These are phyloP conservation scores for Xerus inauris DNA, from an alignment of 2,113 vertebrate species.

Conservation along the genomic window DNA sequence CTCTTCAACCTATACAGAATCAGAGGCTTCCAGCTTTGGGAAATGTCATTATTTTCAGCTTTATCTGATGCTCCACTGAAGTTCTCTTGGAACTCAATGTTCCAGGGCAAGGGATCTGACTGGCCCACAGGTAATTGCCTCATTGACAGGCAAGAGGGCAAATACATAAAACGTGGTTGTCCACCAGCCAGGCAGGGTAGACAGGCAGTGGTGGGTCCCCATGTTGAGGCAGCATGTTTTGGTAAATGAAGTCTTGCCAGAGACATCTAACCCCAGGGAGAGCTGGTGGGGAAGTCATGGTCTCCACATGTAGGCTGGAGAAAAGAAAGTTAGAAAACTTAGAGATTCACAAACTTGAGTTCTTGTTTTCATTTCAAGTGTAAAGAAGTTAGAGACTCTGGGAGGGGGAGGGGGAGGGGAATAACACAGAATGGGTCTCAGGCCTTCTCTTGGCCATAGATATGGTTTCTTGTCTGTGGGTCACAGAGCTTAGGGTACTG, in stretches of 20 bases:
- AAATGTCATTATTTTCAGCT: neutral
- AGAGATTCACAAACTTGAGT: neutral
- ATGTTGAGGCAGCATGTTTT: neutral
- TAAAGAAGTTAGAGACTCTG: neutral
- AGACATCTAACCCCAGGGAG: too few relatives aligned
- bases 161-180: neutral
- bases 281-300: neutral
- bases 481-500: neutral
- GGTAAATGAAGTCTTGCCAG: neutral
- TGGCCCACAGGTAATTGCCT: neutral
- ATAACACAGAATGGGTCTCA: neutral
- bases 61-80: neutral
- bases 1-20: neutral
- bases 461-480: neutral
- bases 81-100: neutral
- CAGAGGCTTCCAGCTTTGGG: neutral
- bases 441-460: neutral
- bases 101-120: neutral
- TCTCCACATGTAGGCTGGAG: neutral
- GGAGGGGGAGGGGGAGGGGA: fast-evolving
- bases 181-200: neutral
- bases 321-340: neutral
- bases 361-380: neutral
- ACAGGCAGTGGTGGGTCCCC: neutral
- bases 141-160: neutral